phyloP scores from a whole-genome alignment of 2,888 invertebrate genomes.

The Folsomia manolachei region DNA sequence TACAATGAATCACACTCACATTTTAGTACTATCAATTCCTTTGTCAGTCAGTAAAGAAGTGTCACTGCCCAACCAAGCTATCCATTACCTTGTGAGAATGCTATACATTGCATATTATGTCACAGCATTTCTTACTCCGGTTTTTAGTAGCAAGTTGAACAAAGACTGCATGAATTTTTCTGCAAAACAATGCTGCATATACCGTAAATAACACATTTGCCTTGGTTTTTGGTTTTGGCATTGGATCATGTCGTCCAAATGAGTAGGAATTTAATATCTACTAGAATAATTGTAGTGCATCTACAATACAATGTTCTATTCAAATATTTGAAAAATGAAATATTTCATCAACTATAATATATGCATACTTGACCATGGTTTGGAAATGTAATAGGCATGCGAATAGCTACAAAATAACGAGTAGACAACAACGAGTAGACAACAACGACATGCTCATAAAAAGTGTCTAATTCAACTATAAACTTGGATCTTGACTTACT shows the following conservation, averaged over 20 bases:
- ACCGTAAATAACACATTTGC: neutral
- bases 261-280: neutral
- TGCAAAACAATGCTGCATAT: neutral
- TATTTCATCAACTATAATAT: neutral
- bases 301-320: neutral
- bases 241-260: neutral
- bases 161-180: neutral
- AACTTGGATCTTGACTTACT: constrained; percentile 31
- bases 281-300: neutral
- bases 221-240: neutral
- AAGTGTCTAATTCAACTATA: neutral
- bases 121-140: neutral
- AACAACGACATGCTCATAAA: neutral
- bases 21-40: neutral
- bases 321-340: neutral
- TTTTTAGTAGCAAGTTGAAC: neutral
- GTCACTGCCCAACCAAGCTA: neutral
- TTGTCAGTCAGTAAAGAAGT: neutral
- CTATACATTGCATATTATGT: neutral
- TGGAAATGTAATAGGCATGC: too few species aligned
- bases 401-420: neutral
- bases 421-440: neutral
- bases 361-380: neutral
- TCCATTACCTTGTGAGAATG: neutral
- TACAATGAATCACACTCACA: too few species aligned